phyloP scores from a whole-genome alignment of 2,888 invertebrate genomes.

The Mystacides longicornis region DNA sequence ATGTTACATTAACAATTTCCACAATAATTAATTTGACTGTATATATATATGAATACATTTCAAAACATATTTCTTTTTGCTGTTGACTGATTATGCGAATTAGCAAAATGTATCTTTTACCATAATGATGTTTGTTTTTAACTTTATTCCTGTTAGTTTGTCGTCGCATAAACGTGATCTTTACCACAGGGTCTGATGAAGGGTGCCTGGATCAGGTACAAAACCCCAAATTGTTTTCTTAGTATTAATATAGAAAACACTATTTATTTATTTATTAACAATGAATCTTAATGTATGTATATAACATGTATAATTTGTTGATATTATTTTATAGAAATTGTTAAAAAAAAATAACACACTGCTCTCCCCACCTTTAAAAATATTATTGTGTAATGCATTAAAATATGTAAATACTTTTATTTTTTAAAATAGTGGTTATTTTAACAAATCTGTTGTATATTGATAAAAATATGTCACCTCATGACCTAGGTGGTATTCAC shows the following conservation, averaged over 20 bases:
- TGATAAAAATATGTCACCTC: constrained; percentile 4
- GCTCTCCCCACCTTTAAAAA: neutral
- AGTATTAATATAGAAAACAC: neutral
- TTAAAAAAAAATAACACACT: neutral
- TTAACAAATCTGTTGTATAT: neutral
- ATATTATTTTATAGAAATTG: neutral
- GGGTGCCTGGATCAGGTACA: neutral
- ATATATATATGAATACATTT: neutral
- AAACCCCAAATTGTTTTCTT: constrained; percentile 4
- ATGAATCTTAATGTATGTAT: neutral
- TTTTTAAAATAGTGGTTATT: neutral
- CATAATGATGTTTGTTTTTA: neutral
- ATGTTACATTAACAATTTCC: neutral
- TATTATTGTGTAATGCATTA: neutral
- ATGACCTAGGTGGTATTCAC: constrained; percentile 20
- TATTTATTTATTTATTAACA: constrained; percentile 6
- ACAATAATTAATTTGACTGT: neutral
- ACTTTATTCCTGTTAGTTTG: neutral
- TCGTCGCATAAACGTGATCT: neutral
- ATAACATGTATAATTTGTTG: neutral
- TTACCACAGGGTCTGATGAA: neutral
- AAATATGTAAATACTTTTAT: neutral
- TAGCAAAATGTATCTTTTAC: neutral
- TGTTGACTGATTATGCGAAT: neutral
- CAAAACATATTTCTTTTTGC: neutral